phyloP scores from a whole-genome alignment of 2,888 invertebrate species.

The Apomyelois bistriatella region DNA sequence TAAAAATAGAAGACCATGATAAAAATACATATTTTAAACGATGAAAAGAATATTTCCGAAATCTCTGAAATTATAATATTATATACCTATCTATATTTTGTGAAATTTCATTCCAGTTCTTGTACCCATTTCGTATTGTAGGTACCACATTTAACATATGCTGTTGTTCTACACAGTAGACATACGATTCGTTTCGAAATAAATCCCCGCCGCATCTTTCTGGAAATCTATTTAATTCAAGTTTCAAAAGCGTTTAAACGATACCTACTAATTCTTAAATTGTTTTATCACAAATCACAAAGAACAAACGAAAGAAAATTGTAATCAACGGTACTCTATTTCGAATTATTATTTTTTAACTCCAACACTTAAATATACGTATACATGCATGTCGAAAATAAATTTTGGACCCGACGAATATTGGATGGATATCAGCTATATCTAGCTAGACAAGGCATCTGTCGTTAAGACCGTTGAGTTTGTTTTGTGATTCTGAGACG shows the following conservation, averaged over 20 bases:
- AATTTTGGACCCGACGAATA: constrained; percentile 67
- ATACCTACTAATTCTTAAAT: constrained; percentile 24
- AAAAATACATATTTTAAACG: constrained; percentile 30
- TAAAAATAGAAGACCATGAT: constrained; percentile 34
- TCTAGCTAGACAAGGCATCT: constrained; percentile 80
- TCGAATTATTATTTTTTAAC: constrained; percentile 55
- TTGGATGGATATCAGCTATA: constrained; percentile 30
- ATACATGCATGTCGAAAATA: constrained; percentile 63
- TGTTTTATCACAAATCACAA: constrained; percentile 38
- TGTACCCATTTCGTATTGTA: constrained; percentile 42
- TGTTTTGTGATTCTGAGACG: constrained; percentile 62
- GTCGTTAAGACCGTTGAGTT: constrained; percentile 80
- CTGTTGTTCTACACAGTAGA: constrained; percentile 79
- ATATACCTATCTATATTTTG: constrained; percentile 3
- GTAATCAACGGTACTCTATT: constrained; percentile 57
- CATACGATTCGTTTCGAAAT: constrained; percentile 77
- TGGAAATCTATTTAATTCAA: constrained; percentile 32
- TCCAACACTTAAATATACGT: constrained; percentile 65
- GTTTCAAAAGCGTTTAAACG: constrained; percentile 26
- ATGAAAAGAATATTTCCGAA: constrained; percentile 23
- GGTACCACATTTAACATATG: constrained; percentile 62
- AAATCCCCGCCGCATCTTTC: constrained; percentile 58
- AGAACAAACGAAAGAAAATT: constrained; percentile 33
- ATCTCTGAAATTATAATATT: constrained; percentile 10
- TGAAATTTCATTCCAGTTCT: constrained; percentile 20